phyloP scores from a whole-genome alignment of 2,888 invertebrate genomes.

The Conus canariensis region DNA sequence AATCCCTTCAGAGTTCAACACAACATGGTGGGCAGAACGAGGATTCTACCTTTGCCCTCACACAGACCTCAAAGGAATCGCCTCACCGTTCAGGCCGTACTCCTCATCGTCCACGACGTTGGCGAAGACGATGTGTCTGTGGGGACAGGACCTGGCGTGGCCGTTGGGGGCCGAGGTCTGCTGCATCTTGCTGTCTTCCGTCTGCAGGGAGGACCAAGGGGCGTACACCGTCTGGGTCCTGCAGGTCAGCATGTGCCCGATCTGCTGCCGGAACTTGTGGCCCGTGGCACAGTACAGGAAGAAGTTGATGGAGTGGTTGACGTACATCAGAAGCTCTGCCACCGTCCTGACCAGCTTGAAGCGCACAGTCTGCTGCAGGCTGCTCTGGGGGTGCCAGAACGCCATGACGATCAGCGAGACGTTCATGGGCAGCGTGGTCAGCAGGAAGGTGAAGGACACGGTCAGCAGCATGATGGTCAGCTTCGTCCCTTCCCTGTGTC shows the following conservation, averaged over 20 bases:
- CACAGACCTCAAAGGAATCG: too few relatives aligned
- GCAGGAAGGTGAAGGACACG: slow-evolving; percentile 73
- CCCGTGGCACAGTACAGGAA: slow-evolving; percentile 71
- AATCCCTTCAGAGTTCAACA: too few relatives aligned
- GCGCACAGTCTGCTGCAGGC: slow-evolving; percentile 47
- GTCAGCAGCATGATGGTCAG: slow-evolving; percentile 75
- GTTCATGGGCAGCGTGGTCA: slow-evolving; percentile 75
- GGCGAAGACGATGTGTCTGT: too few relatives aligned
- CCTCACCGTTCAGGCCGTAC: too few relatives aligned
- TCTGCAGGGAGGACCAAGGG: too few relatives aligned
- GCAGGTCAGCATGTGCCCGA: slow-evolving; percentile 58
- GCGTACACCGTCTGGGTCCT: slow-evolving; percentile 23
- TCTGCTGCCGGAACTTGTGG: slow-evolving; percentile 67
- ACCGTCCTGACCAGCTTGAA: slow-evolving; percentile 66
- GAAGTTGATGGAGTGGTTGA: slow-evolving; percentile 76
- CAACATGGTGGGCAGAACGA: too few relatives aligned
- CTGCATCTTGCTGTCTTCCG: too few relatives aligned
- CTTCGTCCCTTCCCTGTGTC: slow-evolving; percentile 48
- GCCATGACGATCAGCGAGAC: slow-evolving; percentile 55
- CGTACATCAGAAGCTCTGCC: slow-evolving; percentile 73
- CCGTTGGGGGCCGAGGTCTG: too few relatives aligned
- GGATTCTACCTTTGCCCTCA: too few relatives aligned
- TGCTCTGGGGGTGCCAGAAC: slow-evolving; percentile 53
- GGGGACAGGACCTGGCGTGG: too few relatives aligned
- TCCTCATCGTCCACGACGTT: too few relatives aligned